Percentiles rank a stretch among this genome's conserved stretches.
Evolutionary conservation across 2,113 vertebrate genomes (phyloP).

Genomic region (Zosterops hypoxanthus): DNA sequence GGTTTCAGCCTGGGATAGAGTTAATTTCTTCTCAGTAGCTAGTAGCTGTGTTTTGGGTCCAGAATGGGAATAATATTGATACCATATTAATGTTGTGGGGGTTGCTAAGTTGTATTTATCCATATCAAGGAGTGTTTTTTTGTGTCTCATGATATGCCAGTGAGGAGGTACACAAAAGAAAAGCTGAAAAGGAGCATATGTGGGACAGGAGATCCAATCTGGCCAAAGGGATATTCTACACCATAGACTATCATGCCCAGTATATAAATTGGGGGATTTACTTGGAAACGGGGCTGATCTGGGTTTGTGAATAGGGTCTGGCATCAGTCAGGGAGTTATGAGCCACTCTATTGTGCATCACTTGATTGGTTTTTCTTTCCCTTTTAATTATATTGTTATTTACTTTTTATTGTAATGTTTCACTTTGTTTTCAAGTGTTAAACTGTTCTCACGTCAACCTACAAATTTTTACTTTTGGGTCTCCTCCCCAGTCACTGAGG

Average conservation of each 20-base stretch:
- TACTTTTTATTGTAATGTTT: not conserved
- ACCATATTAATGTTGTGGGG: not conserved
- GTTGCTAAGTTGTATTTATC: not conserved
- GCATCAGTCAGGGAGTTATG: not conserved
- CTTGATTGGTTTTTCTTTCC: not conserved
- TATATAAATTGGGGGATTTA: not conserved
- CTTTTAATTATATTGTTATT: not conserved
- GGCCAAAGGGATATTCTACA: not conserved
- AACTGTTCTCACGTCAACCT: not conserved
- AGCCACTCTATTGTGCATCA: too few relatives aligned
- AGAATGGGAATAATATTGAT: not conserved
- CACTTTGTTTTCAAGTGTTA: not conserved
- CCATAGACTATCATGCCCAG: too few relatives aligned
- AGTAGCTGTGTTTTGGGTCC: not conserved
- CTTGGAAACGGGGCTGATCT: rapidly evolving
- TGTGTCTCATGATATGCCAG: not conserved
- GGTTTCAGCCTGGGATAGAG: too few relatives aligned
- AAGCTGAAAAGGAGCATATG: not conserved
- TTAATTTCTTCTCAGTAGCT: not conserved
- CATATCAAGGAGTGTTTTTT: not conserved
- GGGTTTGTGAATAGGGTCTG: not conserved
- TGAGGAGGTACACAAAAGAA: not conserved
- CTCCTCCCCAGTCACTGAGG: not conserved
- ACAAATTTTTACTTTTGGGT: not conserved
- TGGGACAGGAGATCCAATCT: not conserved